Conservation (phyloP, 2,797 vertebrate species). For the Mustela erminea region DNA sequence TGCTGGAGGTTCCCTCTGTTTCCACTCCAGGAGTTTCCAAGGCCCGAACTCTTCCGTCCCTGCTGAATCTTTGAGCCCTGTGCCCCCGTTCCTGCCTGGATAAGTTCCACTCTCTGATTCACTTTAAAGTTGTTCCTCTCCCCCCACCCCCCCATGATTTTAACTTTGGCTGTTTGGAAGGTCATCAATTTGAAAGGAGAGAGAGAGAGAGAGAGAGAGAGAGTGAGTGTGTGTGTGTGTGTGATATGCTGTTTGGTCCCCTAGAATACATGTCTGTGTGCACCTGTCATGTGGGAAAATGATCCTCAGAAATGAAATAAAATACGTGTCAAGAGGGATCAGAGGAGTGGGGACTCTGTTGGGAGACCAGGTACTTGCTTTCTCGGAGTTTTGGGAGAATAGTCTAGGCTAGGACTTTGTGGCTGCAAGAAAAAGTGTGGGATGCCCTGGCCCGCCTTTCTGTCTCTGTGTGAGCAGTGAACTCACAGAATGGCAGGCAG, state of each 20-base stretch:
- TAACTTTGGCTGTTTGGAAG: slow-evolving; percentile 12
- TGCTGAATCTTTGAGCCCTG: neutral
- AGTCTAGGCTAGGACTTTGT: neutral
- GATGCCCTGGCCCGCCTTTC: neutral
- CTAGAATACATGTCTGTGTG: neutral
- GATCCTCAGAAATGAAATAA: slow-evolving; percentile 56
- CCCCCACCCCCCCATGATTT: neutral
- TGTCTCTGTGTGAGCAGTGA: neutral
- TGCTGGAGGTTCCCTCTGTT: neutral
- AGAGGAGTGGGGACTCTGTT: neutral
- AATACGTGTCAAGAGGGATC: neutral
- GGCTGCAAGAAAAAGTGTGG: neutral
- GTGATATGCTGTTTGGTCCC: neutral
- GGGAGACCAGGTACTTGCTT: slow-evolving; percentile 48
- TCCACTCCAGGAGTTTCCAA: neutral
- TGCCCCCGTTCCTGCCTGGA: neutral
- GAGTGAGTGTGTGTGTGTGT: neutral
- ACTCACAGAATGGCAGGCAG: neutral
- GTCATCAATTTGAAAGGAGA: slow-evolving; percentile 27
- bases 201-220: no score
- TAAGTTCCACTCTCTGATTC: neutral
- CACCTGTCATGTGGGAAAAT: slow-evolving; percentile 61
- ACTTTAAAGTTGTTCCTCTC: neutral
- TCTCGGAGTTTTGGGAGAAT: neutral
- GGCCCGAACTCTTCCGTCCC: neutral